Conservation (phyloP, 1,140 invertebrate species). For the Mactra quadrangularis region DNA sequence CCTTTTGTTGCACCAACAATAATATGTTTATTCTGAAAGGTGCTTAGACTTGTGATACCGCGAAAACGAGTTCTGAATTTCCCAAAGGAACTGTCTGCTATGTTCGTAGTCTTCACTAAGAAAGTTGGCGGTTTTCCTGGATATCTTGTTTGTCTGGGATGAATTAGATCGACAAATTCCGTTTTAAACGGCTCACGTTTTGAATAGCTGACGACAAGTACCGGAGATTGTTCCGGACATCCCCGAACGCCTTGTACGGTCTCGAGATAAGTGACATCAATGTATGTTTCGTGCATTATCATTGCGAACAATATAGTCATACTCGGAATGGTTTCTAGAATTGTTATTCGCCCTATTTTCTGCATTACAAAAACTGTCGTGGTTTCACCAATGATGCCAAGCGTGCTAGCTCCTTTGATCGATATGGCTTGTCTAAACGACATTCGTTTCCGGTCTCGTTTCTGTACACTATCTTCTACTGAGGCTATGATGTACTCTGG, state of each 20-base stretch:
- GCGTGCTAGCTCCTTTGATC: not conserved
- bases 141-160: constrained; percentile 34
- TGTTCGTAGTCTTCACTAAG: not conserved
- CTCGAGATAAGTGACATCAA: constrained; percentile 38
- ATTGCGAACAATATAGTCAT: constrained; percentile 28
- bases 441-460: constrained; percentile 48
- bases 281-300: not conserved
- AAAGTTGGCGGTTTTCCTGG: constrained; percentile 47
- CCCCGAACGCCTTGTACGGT: not conserved
- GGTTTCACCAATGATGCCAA: constrained; percentile 33
- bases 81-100: constrained; percentile 29
- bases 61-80: constrained; percentile 32
- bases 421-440: constrained; percentile 35
- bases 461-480: constrained; percentile 49
- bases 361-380: constrained; percentile 48
- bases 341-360: constrained; percentile 2
- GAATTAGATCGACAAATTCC: constrained; percentile 33
- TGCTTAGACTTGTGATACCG: constrained; percentile 23
- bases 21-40: constrained; percentile 27
- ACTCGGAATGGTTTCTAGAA: constrained; percentile 37
- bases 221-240: constrained; percentile 4
- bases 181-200: not conserved
- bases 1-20: constrained; percentile 31
- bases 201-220: constrained; percentile 24
- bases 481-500: constrained; percentile 39